These are phyloP conservation scores for Sprattus sprattus DNA, from an alignment of 2,113 vertebrate species.

Conservation along the genomic window DNA sequence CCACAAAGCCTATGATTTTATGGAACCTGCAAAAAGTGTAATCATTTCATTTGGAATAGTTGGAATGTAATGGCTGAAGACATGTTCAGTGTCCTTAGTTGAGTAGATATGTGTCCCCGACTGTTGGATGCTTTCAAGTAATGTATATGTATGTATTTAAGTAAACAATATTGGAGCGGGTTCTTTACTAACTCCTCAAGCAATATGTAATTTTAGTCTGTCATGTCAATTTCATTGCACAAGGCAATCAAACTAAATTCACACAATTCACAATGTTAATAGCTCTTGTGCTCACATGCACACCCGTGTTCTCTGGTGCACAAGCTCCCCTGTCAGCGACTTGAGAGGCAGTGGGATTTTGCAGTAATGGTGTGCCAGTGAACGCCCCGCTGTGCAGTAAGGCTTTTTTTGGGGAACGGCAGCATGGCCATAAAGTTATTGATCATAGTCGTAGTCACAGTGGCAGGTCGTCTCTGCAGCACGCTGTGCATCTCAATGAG, in stretches of 20 bases:
- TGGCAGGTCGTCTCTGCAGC: constrained; percentile 10
- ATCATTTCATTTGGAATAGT: too few species aligned
- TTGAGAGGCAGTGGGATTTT: background rate
- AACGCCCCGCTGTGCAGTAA: background rate
- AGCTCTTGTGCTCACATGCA: background rate
- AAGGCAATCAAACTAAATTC: background rate
- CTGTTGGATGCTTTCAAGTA: too few species aligned
- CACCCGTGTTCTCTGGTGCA: background rate
- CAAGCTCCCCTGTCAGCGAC: background rate
- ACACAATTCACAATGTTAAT: background rate
- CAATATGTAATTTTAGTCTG: too few species aligned
- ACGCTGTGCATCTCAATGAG: background rate
- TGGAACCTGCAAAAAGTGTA: background rate
- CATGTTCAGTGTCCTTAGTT: background rate
- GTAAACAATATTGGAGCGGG: too few species aligned
- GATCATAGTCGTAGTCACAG: background rate
- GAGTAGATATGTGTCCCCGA: background rate
- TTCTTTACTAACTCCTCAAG: too few species aligned
- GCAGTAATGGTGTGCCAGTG: background rate
- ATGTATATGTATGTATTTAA: too few species aligned
- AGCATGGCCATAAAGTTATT: background rate
- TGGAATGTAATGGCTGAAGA: background rate
- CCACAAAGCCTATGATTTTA: background rate
- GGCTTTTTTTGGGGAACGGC: background rate
- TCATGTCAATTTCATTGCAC: background rate